Base-by-base conservation (phyloP, 2,888 invertebrate genomes). In the Oxyscelio sp. region DNA sequence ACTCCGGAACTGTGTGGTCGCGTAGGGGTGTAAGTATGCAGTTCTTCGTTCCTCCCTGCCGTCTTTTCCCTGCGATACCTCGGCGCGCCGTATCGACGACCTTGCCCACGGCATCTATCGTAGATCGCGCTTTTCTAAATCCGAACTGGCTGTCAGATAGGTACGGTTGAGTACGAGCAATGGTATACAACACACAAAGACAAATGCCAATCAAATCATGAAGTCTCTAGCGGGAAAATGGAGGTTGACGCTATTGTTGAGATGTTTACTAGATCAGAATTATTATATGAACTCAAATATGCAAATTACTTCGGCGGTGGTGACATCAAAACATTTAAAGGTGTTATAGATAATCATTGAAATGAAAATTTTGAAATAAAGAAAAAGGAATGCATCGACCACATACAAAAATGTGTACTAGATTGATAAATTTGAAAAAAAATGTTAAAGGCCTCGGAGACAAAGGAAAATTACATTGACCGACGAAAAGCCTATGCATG, bases 111-210 rank as follows among this genome's bases (percentile, higher is more conserved):
- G n/a, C n/a, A n/a, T n/a, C n/a, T n/a, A n/a, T n/a, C n/a, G n/a
- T n/a, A n/a, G n/a, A n/a, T n/a, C n/a, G n/a, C n/a, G n/a, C n/a
- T n/a, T n/a, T n/a, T n/a, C n/a, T n/a, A n/a, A n/a, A n/a, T n/a
- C n/a, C n/a, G n/a, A n/a, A n/a, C n/a, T n/a, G n/a, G n/a, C n/a
- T n/a, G n/a, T n/a, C n/a, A n/a, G n/a, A n/a, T n/a, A n/a, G n/a
- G n/a, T n/a, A n/a, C n/a, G n/a, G 27, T 19, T 13, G 78, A 81
- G 40, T 87, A 71, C 48, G 52, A 74, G 4, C 17, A 58, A n/a
- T 68, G 68, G 78, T 1, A 5, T 2, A 38, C 21, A 22, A 19
- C 15, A 8, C 78, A 78, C 21, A 40, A 40, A 48, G 11, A n/a
- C 2, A 21, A 56, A 22, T 68, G 38, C 17, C 21, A 38, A 38